Conservation (phyloP, 2,888 invertebrate genomes). For the Callyntrura guangdongensis region DNA sequence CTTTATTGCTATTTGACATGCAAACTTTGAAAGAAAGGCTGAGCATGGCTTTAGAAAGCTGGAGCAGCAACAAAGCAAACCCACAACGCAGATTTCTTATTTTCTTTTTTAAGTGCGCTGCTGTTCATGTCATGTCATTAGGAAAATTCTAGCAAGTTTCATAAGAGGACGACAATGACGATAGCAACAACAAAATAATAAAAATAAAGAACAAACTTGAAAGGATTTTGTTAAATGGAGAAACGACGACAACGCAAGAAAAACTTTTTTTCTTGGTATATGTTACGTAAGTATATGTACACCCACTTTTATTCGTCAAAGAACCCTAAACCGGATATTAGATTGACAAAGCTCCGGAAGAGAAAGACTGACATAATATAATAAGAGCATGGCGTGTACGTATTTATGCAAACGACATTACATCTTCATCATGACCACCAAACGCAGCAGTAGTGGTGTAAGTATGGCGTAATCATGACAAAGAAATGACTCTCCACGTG, state of each 20-base stretch:
- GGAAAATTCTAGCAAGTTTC: conserved; percentile 20
- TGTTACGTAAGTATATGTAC: conserved; percentile 14
- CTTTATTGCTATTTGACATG: conserved; percentile 60
- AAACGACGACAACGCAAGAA: background rate
- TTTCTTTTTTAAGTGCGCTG: background rate
- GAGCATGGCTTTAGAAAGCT: background rate
- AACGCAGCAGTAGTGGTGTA: background rate
- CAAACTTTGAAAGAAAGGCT: conserved; percentile 27
- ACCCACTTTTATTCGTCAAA: conserved; percentile 23
- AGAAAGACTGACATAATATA: conserved; percentile 17
- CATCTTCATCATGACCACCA: conserved; percentile 19
- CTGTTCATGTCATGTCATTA: conserved; percentile 35
- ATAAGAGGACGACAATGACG: background rate
- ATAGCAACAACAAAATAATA: conserved; percentile 1
- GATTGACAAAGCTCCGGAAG: conserved; percentile 66
- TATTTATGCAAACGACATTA: conserved; percentile 52
- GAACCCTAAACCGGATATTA: conserved; percentile 53
- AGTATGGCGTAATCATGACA: no score
- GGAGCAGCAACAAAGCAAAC: background rate
- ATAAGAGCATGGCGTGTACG: background rate
- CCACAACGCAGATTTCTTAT: background rate
- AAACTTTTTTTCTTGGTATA: conserved; percentile 12
- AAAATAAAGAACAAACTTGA: conserved; percentile 31
- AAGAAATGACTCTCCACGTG: no score
- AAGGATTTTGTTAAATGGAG: conserved; percentile 10